phyloP scores from a whole-genome alignment of 2,888 invertebrate species.

The Stenichneumon culpator region DNA sequence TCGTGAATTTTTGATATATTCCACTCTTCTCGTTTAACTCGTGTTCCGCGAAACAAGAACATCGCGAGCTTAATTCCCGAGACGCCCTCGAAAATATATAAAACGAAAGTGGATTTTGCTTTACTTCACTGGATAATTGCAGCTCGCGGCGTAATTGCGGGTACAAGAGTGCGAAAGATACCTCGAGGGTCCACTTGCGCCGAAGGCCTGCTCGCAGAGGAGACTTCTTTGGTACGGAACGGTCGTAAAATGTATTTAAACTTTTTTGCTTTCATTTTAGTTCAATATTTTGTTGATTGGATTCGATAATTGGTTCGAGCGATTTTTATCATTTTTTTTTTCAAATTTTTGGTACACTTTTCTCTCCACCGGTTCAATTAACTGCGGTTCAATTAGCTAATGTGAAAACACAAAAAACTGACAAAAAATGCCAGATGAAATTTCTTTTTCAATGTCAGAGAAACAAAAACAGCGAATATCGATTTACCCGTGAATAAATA shows the following conservation, averaged over 20 bases:
- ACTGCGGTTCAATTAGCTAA: too few relatives aligned
- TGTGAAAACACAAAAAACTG: too few relatives aligned
- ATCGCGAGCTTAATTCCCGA: conserved; percentile 28
- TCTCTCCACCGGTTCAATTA: too few relatives aligned
- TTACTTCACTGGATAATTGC: background rate
- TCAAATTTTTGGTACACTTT: too few relatives aligned
- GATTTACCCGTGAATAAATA: conserved; percentile 25
- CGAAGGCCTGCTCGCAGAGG: background rate
- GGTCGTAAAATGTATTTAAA: background rate
- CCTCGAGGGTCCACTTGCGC: background rate
- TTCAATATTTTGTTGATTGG: too few relatives aligned
- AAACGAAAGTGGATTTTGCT: conserved; percentile 5
- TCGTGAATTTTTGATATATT: conserved; percentile 28
- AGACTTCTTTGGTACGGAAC: background rate
- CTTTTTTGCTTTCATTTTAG: too few relatives aligned
- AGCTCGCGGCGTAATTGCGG: conserved; percentile 34
- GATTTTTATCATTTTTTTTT: too few relatives aligned
- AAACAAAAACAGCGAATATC: conserved; percentile 21
- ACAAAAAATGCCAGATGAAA: too few relatives aligned
- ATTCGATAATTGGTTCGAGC: too few relatives aligned
- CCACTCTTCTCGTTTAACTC: conserved; percentile 20
- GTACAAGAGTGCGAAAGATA: conserved; percentile 35
- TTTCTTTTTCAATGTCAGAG: background rate
- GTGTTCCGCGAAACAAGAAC: conserved; percentile 13
- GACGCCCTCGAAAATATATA: conserved; percentile 30